Evolutionary conservation across 2,113 vertebrate species (phyloP).

Genomic region (Xiphophorus hellerii): DNA sequence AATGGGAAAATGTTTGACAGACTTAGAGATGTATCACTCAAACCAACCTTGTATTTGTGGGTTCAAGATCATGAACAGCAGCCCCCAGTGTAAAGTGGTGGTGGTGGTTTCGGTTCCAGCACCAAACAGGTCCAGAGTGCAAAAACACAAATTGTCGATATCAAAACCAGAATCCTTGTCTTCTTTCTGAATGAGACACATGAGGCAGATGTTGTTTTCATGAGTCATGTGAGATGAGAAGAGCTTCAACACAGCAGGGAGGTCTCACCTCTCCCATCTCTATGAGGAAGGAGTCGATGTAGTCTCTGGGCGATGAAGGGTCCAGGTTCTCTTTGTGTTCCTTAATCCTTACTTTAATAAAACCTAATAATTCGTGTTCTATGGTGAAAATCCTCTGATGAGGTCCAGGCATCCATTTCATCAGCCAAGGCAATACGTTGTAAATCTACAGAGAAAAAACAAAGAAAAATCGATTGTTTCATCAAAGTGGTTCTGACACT

Average conservation of each 20-base stretch:
- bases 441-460: slow-evolving; percentile 71
- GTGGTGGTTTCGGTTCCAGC: slow-evolving; percentile 85
- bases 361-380: slow-evolving; percentile 34
- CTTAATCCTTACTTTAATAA: slow-evolving; percentile 51
- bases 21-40: neutral
- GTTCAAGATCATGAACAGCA: slow-evolving; percentile 80
- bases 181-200: slow-evolving; percentile 28
- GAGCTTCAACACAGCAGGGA: neutral
- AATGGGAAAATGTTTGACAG: too few relatives aligned
- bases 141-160: slow-evolving; percentile 69
- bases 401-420: slow-evolving; percentile 79
- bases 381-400: slow-evolving; percentile 71
- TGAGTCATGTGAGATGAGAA: neutral
- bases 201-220: neutral
- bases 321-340: slow-evolving; percentile 80
- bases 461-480: too few relatives aligned
- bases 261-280: slow-evolving; percentile 83
- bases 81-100: slow-evolving; percentile 81
- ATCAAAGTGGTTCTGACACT: too few relatives aligned
- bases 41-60: slow-evolving; percentile 83
- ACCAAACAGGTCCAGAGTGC: slow-evolving; percentile 76
- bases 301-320: slow-evolving; percentile 78
- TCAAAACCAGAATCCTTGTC: slow-evolving; percentile 54
- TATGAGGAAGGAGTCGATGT: slow-evolving; percentile 84
- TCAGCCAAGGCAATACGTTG: slow-evolving; percentile 70